Conservation (phyloP, 2,797 vertebrate genomes). For the Gallinago solitaria region DNA sequence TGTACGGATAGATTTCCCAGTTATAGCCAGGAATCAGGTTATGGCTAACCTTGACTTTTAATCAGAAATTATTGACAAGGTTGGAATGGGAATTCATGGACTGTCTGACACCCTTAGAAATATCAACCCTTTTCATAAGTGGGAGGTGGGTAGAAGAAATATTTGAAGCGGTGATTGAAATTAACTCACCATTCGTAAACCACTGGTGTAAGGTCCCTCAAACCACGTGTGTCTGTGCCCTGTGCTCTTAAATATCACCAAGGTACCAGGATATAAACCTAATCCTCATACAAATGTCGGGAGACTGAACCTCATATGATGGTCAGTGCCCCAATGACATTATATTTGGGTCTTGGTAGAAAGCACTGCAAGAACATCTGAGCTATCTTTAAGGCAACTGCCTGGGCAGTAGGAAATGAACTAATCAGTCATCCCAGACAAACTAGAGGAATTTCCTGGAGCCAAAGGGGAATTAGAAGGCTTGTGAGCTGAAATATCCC, state of each 20-base stretch:
- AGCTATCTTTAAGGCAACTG: not conserved
- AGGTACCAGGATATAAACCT: not conserved
- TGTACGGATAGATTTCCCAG: not conserved
- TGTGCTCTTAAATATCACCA: not conserved
- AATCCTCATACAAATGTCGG: not conserved
- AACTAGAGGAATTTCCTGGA: not conserved
- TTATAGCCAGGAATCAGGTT: not conserved
- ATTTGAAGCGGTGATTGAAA: not conserved
- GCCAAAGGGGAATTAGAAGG: not conserved
- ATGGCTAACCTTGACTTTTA: not conserved
- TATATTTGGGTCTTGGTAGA: not conserved
- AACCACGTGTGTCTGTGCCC: rapidly evolving
- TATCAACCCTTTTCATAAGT: not conserved
- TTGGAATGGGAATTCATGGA: not conserved
- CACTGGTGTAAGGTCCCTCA: rapidly evolving
- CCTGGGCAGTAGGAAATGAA: not conserved
- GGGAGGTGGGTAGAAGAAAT: not conserved
- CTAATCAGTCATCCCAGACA: not conserved
- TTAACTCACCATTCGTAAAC: not conserved
- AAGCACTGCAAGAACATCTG: not conserved
- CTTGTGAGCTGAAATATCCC: not conserved
- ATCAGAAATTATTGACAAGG: not conserved
- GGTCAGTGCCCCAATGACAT: not conserved
- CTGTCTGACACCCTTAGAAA: not conserved
- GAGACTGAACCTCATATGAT: rapidly evolving